These are phyloP conservation scores for Aleiodes alternator DNA, from an alignment of 2,888 invertebrate genomes.

Conservation along the genomic window DNA sequence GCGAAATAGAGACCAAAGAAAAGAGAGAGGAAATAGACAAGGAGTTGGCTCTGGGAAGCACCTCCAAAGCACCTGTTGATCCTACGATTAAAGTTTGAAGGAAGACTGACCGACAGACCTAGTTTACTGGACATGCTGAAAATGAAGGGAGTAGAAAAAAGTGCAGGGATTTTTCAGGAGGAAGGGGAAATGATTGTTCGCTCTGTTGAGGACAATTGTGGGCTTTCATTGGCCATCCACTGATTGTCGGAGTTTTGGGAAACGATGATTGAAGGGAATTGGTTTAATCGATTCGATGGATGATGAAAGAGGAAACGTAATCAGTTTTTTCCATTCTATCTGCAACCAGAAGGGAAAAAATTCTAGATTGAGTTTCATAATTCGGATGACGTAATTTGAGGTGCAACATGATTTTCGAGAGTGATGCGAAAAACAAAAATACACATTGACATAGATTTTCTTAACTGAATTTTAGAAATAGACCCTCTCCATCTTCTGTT, in stretches of 20 bases:
- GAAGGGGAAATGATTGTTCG: slow-evolving; percentile 9
- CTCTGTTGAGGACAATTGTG: not conserved
- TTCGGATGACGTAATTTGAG: not conserved
- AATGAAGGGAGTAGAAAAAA: slow-evolving; percentile 53
- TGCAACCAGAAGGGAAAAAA: too few relatives aligned
- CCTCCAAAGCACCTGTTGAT: slow-evolving; percentile 70
- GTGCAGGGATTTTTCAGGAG: not conserved
- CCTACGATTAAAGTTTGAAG: slow-evolving; percentile 68
- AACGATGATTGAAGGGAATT: slow-evolving; percentile 4
- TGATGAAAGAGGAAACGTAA: not conserved
- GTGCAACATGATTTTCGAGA: slow-evolving; percentile 14
- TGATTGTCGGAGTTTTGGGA: not conserved
- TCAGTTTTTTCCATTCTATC: not conserved
- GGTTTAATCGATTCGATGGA: not conserved
- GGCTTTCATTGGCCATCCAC: not conserved
- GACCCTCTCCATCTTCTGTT: not conserved
- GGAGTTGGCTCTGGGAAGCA: slow-evolving; percentile 58
- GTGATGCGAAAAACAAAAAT: slow-evolving; percentile 22
- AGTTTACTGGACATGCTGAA: slow-evolving; percentile 30
- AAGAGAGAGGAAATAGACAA: slow-evolving; percentile 46
- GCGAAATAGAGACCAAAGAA: slow-evolving; percentile 16
- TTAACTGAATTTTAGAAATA: slow-evolving; percentile 16
- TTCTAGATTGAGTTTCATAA: not conserved
- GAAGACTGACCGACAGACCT: slow-evolving; percentile 63
- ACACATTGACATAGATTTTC: slow-evolving; percentile 31